Evolutionary conservation across 2,797 vertebrate genomes (phyloP), one percentile per base, ranked within the genome.

Genomic region (Pantherophis alleghaniensis): DNA sequence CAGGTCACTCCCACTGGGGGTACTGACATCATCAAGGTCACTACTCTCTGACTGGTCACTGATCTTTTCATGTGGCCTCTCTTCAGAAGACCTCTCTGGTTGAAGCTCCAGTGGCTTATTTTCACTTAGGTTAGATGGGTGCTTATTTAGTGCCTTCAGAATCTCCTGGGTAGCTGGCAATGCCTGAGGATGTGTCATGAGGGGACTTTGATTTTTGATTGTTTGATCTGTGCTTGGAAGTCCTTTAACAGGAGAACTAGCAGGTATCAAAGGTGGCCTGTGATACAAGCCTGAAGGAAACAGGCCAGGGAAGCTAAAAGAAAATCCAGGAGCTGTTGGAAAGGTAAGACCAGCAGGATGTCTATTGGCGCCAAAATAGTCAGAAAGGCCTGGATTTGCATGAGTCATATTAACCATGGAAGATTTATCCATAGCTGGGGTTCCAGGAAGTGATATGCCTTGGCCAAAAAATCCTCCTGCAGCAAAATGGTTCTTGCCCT

Each of bases 401-500:
- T 99, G 99, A 97, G 98, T 99, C 97, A 99, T 98, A 94, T 98
- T 98, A 97, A 98, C 98, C 96, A 99, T 98, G 96, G 98, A 97
- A 87, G 99, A 98, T 98, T 99, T 99, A 98, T 99, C 99, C 98
- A 99, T 98, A 96, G 98, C 98, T 91, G 98, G 98, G 97, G 97
- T 98, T 94, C 99, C 99, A 96, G 98, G 98, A 97, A 99, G 98
- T 94, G 99, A 98, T 98, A 99, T 99, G 96, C 99, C 98, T 98
- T 99, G 98, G 97, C 98, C 99, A 98, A 99, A 99, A 97, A 99
- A 98, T 95, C 99, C 99, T 97, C 99, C 99, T 97, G 98, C 98
- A 95, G 99, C 98, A 98, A 99, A 99, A 98, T 99, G 99, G 97
- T 99, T 99, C 98, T 99, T 99, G 95, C 99, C 99, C 98, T 99